phyloP scores from a whole-genome alignment of 2,113 vertebrate genomes.

The Anoura caudifer region DNA sequence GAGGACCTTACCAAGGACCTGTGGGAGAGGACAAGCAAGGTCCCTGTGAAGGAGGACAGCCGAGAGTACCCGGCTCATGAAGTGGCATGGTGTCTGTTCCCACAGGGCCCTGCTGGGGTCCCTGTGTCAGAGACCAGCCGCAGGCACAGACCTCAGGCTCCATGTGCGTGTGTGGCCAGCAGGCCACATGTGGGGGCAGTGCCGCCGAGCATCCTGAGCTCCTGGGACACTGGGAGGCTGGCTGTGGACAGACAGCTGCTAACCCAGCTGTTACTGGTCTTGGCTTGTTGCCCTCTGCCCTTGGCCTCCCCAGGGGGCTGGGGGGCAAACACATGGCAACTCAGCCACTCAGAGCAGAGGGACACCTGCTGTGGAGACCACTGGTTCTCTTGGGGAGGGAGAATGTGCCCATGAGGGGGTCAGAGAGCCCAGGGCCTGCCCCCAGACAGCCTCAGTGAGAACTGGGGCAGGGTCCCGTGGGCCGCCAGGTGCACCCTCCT shows the following conservation, averaged over 20 bases:
- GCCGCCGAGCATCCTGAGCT: neutral
- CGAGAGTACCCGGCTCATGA: neutral
- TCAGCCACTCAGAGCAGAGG: neutral
- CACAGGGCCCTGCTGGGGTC: fast-evolving
- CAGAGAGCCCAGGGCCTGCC: neutral
- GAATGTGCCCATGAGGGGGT: neutral
- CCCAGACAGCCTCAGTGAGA: neutral
- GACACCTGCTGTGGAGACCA: neutral
- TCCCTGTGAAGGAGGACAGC: neutral
- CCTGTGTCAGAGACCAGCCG: neutral
- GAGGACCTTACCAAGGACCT: neutral
- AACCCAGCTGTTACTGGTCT: neutral
- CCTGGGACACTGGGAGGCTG: neutral
- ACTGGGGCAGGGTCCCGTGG: neutral
- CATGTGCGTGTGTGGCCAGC: neutral
- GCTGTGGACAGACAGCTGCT: neutral
- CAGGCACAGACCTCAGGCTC: neutral
- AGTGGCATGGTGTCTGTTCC: neutral
- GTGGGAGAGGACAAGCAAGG: neutral
- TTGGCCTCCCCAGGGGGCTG: neutral
- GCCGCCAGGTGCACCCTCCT: neutral
- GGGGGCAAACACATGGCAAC: neutral
- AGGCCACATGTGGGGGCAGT: fast-evolving
- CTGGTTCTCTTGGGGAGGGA: neutral
- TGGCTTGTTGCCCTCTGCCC: neutral